Percentiles rank a stretch among this genome's conserved stretches.
These are phyloP conservation scores for Falcaria lacertinaria DNA, from an alignment of 2,888 invertebrate genomes.

Conservation along the genomic window DNA sequence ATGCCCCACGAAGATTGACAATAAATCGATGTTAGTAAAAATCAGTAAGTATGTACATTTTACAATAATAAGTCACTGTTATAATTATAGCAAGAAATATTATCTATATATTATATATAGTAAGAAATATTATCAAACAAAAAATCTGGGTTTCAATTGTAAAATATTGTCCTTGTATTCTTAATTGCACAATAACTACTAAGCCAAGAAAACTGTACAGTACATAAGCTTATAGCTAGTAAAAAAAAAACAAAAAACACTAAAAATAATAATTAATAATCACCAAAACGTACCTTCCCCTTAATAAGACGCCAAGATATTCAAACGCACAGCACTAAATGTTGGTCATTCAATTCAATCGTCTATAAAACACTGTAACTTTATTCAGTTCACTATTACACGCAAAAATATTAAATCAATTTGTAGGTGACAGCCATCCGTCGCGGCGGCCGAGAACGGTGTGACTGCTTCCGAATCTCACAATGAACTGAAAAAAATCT, in stretches of 20 bases:
- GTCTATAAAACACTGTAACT: slow-evolving; percentile 37
- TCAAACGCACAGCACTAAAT: slow-evolving; percentile 33
- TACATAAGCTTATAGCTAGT: background rate
- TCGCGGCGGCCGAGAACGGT: slow-evolving; percentile 33
- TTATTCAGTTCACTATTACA: slow-evolving; percentile 28
- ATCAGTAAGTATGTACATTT: too few species aligned
- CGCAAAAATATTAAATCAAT: slow-evolving; percentile 30
- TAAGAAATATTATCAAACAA: too few species aligned
- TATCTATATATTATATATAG: too few species aligned
- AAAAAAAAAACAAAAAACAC: slow-evolving; percentile 11
- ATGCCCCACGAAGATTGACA: too few species aligned
- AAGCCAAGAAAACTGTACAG: too few species aligned
- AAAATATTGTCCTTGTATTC: too few species aligned
- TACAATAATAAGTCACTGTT: too few species aligned
- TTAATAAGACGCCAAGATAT: slow-evolving; percentile 17
- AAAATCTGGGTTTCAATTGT: too few species aligned
- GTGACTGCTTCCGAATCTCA: slow-evolving; percentile 47
- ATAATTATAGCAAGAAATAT: too few species aligned
- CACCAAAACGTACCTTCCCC: slow-evolving; percentile 30
- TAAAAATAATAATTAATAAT: slow-evolving; percentile 8
- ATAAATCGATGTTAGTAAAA: too few species aligned
- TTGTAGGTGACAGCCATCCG: slow-evolving; percentile 61
- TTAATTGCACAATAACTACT: too few species aligned
- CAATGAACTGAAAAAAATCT: slow-evolving; percentile 79
- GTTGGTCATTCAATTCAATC: slow-evolving; percentile 26